These are phyloP conservation scores for Hylomyscus alleni DNA, from an alignment of 2,797 vertebrate species.

Conservation along the genomic window DNA sequence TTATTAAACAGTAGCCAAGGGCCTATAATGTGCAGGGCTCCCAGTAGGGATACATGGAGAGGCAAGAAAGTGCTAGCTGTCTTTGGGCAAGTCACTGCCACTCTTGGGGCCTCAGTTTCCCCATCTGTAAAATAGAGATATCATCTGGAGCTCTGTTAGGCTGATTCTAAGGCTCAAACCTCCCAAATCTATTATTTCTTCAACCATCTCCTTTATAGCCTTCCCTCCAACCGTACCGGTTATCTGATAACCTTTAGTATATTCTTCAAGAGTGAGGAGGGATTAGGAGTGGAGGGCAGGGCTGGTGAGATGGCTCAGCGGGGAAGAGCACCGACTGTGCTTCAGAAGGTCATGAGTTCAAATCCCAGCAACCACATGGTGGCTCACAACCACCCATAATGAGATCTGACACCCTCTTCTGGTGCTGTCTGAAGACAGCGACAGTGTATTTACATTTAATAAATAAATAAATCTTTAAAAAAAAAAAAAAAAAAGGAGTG, in stretches of 20 bases:
- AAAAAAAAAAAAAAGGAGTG: too few species aligned
- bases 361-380: too few species aligned
- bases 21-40: background rate
- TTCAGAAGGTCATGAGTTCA: too few species aligned
- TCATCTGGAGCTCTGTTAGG: background rate
- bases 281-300: background rate
- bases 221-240: background rate
- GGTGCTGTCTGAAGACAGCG: too few species aligned
- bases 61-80: background rate
- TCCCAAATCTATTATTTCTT: background rate
- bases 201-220: background rate
- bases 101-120: slow-evolving; percentile 8
- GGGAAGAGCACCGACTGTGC: too few species aligned
- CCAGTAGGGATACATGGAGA: background rate
- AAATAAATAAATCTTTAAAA: too few species aligned
- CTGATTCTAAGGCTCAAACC: background rate
- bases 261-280: background rate
- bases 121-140: background rate
- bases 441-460: too few species aligned
- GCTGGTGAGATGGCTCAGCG: too few species aligned
- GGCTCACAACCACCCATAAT: too few species aligned
- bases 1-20: background rate
- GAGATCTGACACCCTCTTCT: too few species aligned
- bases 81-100: background rate
- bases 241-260: background rate